A percentile compares a stretch with the other conserved stretches of the same genome.
phyloP scores from a whole-genome alignment of 1,140 invertebrate species.

The Ctenoplectra terminalis region DNA sequence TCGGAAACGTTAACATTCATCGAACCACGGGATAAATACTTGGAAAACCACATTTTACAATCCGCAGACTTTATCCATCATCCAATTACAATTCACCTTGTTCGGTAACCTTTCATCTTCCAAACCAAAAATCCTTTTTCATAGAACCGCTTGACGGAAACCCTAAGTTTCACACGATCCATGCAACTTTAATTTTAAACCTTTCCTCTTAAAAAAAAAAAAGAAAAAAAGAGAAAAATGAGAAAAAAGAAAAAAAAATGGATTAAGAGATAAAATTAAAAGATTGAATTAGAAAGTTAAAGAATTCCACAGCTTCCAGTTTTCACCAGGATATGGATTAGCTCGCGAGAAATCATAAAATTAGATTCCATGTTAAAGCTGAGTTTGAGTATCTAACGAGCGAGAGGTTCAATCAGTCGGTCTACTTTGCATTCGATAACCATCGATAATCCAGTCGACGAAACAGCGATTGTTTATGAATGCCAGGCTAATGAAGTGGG shows the following conservation, averaged over 20 bases:
- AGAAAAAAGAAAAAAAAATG: no score
- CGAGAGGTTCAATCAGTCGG: conserved; percentile 37
- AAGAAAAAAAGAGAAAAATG: no score
- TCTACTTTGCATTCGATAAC: conserved; percentile 37
- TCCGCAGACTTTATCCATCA: background rate
- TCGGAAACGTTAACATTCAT: background rate
- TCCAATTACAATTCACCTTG: background rate
- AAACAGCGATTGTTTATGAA: conserved; percentile 59
- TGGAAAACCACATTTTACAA: background rate
- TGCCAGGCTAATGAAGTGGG: conserved; percentile 58
- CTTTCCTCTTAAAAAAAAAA: no score
- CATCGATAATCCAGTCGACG: conserved; percentile 39
- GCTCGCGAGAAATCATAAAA: conserved; percentile 4
- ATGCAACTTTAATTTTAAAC: no score
- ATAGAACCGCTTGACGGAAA: no score
- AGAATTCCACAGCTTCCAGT: background rate
- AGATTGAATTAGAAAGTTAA: no score
- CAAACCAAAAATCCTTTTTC: background rate
- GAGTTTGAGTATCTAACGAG: conserved; percentile 33
- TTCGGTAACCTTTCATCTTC: background rate
- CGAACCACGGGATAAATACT: background rate
- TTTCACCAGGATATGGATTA: background rate
- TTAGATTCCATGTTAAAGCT: background rate
- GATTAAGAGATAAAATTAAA: no score
- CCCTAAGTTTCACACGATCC: no score